These are phyloP conservation scores for Halocynthia roretzi DNA, from an alignment of 23 tunicate genomes.

Conservation along the genomic window DNA sequence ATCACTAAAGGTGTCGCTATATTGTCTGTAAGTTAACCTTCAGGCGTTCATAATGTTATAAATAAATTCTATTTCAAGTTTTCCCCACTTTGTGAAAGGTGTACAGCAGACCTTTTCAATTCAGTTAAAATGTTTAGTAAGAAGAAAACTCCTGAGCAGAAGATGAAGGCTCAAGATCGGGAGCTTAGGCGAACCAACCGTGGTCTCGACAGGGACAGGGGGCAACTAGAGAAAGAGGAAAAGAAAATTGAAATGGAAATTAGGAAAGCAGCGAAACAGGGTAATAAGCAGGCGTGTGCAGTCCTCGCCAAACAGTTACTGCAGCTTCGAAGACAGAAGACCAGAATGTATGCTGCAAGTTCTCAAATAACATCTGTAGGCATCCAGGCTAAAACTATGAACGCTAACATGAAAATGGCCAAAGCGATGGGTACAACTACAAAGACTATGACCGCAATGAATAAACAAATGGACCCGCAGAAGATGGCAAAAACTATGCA, in stretches of 20 bases:
- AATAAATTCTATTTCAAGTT: too few species aligned
- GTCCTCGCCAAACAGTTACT: slow-evolving; percentile 94
- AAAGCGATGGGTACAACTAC: slow-evolving; percentile 96
- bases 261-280: slow-evolving; percentile 91
- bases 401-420: slow-evolving; percentile 97
- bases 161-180: slow-evolving; percentile 86
- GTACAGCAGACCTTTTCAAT: too few species aligned
- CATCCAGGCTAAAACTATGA: slow-evolving; percentile 90
- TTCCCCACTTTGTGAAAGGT: too few species aligned
- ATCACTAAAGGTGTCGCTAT: too few species aligned
- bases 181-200: slow-evolving; percentile 66
- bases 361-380: slow-evolving; percentile 76
- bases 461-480: slow-evolving; percentile 91
- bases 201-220: slow-evolving; percentile 74
- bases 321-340: slow-evolving; percentile 80
- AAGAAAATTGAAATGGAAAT: slow-evolving; percentile 92
- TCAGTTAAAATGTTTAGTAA: slow-evolving; percentile 51
- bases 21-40: too few species aligned
- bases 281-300: slow-evolving; percentile 87
- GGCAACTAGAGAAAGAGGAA: slow-evolving; percentile 81
- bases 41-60: too few species aligned
- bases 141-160: slow-evolving; percentile 95
- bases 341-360: slow-evolving; percentile 68
- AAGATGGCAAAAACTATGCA: slow-evolving; percentile 85
- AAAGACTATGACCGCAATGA: slow-evolving; percentile 88